A percentile compares a stretch with the other conserved stretches of the same genome.
phyloP scores from a whole-genome alignment of 1,140 invertebrate species.

The Heliconius congener region DNA sequence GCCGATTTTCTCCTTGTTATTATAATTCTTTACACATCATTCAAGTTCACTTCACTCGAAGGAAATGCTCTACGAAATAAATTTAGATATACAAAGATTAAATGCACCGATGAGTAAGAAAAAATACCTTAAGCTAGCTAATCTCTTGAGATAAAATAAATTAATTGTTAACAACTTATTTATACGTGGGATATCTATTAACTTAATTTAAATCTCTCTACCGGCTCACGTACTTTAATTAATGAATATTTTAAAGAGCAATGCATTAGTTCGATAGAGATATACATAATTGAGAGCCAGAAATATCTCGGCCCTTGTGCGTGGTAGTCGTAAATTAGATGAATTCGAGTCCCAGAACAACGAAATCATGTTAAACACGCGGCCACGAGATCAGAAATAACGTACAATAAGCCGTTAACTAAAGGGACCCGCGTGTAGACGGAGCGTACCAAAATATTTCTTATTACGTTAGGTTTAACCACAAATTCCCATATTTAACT shows the following conservation, averaged over 20 bases:
- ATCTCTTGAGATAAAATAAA: not conserved
- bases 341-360: constrained; percentile 49
- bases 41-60: not conserved
- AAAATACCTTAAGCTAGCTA: not conserved
- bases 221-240: constrained; percentile 56
- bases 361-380: constrained; percentile 59
- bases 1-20: constrained; percentile 20
- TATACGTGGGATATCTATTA: not conserved
- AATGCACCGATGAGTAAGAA: not conserved
- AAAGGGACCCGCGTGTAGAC: constrained; percentile 22
- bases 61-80: not conserved
- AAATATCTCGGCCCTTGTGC: constrained; percentile 58
- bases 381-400: constrained; percentile 56
- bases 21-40: constrained; percentile 1
- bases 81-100: not conserved
- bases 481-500: constrained; percentile 16
- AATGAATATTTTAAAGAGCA: constrained; percentile 49
- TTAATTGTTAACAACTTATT: constrained; percentile 1
- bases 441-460: constrained; percentile 17
- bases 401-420: constrained; percentile 35
- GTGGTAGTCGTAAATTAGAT: constrained; percentile 52
- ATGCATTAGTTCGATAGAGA: constrained; percentile 44
- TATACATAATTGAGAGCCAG: constrained; percentile 51
- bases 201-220: not conserved
- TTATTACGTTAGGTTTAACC: constrained; percentile 18